phyloP scores from a whole-genome alignment of 2,113 vertebrate genomes.

The Oreochromis aureus region DNA sequence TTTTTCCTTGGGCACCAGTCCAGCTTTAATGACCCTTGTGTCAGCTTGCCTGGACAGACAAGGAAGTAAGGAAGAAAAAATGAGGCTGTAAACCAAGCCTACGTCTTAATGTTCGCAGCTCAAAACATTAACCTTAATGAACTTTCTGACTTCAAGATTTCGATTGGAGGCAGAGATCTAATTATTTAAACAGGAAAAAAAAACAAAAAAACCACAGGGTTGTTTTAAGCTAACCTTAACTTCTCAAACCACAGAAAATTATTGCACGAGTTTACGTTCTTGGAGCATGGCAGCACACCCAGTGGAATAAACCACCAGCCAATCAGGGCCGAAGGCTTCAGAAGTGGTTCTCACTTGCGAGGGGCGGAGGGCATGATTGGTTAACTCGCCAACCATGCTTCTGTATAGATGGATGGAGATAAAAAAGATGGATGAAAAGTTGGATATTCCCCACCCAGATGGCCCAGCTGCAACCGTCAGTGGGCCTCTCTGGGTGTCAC shows the following conservation, averaged over 20 bases:
- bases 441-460: background rate
- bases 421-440: conserved; percentile 29
- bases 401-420: conserved; percentile 27
- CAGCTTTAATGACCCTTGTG: conserved; percentile 30
- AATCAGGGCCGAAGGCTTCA: conserved; percentile 43
- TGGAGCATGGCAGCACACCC: conserved; percentile 11
- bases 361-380: conserved; percentile 40
- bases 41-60: conserved; percentile 4
- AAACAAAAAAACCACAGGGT: background rate
- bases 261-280: background rate
- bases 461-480: conserved; percentile 27
- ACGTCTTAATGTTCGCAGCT: background rate
- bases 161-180: background rate
- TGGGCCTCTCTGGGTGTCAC: conserved; percentile 33
- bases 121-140: conserved; percentile 26
- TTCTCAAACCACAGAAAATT: conserved; percentile 6
- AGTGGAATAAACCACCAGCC: conserved; percentile 12
- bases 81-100: background rate
- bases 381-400: conserved; percentile 20
- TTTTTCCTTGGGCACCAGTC: conserved; percentile 5
- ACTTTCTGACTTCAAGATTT: conserved; percentile 11
- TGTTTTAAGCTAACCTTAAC: background rate
- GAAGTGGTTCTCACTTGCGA: conserved; percentile 32
- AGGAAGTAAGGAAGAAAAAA: background rate
- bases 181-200: conserved; percentile 7